Evolutionary conservation across 2,888 invertebrate genomes (phyloP), one percentile per base, ranked within the genome.

Genomic region (Temnothorax rugatulus): DNA sequence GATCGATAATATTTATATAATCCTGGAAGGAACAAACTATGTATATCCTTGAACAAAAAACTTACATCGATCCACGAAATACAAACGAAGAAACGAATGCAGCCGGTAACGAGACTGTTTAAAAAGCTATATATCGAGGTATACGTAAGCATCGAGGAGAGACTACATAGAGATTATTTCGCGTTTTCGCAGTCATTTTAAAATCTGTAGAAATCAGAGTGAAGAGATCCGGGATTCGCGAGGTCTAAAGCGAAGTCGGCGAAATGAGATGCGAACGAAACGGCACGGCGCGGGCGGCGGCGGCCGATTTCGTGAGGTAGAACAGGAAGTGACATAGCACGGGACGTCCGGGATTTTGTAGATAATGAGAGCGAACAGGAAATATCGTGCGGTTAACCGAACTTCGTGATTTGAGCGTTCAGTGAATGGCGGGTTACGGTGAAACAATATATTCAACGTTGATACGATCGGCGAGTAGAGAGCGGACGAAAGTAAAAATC

Each of bases 361-460:
- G 84, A 86, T 89, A 87, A 89, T 84, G 83, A 83, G 86, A 82
- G 79, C 82, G 88, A 82, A 84, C 90, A 90, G 91, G 90, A 92
- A 90, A 87, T 87, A 84, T 76, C 83, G 82, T 92, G 92, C 86
- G 92, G 92, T 92, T 91, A 91, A 92, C 92, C 91, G 88, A 91
- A 87, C 83, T 86, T 89, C 83, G 87, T 84, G 90, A 85, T 85
- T 87, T 47, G 76, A 77, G 64, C 83, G 81, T 84, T 85, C 63
- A 68, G 85, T 66, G 86, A 84, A 83, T 83, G 68, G 54, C 68
- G 77, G 54, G 54, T 77, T 68, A 57, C 44, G 41, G 77, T 54
- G 77, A 77, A 77, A 68, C 77, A 54, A 57, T 54, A 29, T 77
- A 66, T 77, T 54, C 66, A 54, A 66, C n/a, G 54, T 68, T 82